Percentiles rank a stretch among this genome's conserved stretches.
Evolutionary conservation across 2,888 invertebrate genomes (phyloP).

Genomic region (Formica aserva): DNA sequence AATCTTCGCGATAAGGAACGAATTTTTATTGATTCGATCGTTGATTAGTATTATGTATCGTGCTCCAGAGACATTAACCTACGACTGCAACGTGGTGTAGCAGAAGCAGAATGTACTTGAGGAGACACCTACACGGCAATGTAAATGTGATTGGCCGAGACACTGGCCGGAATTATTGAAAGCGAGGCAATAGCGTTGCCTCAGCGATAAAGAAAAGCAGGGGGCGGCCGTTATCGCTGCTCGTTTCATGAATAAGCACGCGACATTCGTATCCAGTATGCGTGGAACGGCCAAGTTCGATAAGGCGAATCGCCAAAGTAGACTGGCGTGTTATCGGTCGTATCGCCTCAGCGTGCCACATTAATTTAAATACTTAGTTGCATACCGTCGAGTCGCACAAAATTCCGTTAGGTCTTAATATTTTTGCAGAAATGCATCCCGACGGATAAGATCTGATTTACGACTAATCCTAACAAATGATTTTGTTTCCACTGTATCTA

Average conservation of each 20-base stretch:
- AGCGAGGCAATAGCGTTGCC: conserved; percentile 65
- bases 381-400: conserved; percentile 48
- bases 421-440: conserved; percentile 5
- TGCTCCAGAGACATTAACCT: conserved; percentile 5
- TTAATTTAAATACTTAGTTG: conserved; percentile 74
- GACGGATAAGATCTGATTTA: not conserved
- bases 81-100: not conserved
- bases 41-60: conserved; percentile 20
- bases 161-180: conserved; percentile 71
- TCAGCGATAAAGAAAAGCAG: conserved; percentile 71
- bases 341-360: conserved; percentile 68
- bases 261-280: conserved; percentile 69
- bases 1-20: not conserved
- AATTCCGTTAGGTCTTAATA: not conserved
- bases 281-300: conserved; percentile 72
- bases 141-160: conserved; percentile 66
- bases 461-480: not conserved
- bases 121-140: conserved; percentile 64
- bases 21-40: conserved; percentile 15
- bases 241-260: conserved; percentile 76
- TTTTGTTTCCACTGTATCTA: not conserved
- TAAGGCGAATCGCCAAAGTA: conserved; percentile 76
- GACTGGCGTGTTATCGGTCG: conserved; percentile 68
- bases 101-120: conserved; percentile 56
- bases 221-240: conserved; percentile 69